Base-by-base conservation (phyloP, 2,797 vertebrate genomes). In the Taenioides sp. region DNA sequence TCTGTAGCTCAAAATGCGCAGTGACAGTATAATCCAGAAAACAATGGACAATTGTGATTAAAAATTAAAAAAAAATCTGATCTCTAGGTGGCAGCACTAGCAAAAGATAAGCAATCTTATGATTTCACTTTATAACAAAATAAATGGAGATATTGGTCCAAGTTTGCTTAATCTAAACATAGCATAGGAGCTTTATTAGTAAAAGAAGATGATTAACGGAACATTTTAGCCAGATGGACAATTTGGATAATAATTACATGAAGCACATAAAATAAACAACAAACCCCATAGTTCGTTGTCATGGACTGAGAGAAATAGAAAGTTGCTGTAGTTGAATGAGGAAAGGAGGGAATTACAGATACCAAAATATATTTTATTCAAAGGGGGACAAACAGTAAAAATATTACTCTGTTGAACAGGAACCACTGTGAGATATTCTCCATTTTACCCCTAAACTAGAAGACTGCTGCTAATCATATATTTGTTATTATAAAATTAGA, bases 161-260 rank as follows among this genome's bases (percentile, higher is more conserved):
- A 65, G 10, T 47, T 12, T 47, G 40, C 12, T 47, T 25, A 25
- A 65, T 65, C 62, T 64, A 64, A 47, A 64, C 62, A 64, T 12
- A 64, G 14, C 11, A 1, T 12, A 64, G 14, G 14, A 3, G 14
- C 18, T 22, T 62, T 31, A 62, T 62, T 17, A 62, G 40, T 62
- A 34, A 11, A 22, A 34, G 43, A 64, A 64, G 43, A 5, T n/a
- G 34, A 40, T 11, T n/a, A 63, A 34, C 1, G 5, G 37, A 43
- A 63, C 22, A 37, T n/a, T 62, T 63, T 5, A 61, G 17, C 6
- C 59, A n/a, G 18, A 18, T 22, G 10, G 28, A 62, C 61, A 37
- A 9, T 37, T 37, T 27, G 18, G 60, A 16, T 31, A 37, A 28
- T 37, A 34, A 34, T 31, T 34, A 47, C 10, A 25, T 25, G 62